phyloP scores from a whole-genome alignment of 2,888 invertebrate genomes.

The Drosophila seclusa region DNA sequence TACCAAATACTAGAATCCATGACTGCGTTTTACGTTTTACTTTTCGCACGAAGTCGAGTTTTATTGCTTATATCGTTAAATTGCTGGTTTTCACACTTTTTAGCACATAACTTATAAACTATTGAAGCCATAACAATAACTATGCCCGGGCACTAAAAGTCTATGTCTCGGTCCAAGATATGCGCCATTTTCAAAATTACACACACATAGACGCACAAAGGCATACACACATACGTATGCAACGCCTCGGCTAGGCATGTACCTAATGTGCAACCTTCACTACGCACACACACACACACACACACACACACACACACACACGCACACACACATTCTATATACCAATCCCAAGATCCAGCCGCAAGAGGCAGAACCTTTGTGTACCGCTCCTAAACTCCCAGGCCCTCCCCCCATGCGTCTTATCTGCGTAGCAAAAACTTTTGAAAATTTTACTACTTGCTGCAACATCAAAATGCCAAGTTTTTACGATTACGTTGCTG shows the following conservation, averaged over 20 bases:
- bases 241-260: constrained; percentile 47
- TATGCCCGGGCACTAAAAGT: constrained; percentile 60
- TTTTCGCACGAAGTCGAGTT: constrained; percentile 31
- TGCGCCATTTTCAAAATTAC: constrained; percentile 55
- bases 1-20: constrained; percentile 5
- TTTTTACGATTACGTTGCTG: constrained; percentile 73
- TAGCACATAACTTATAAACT: constrained; percentile 59
- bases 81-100: constrained; percentile 57
- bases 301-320: not conserved
- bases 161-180: constrained; percentile 50
- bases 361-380: constrained; percentile 65
- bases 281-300: constrained; percentile 24
- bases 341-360: constrained; percentile 23
- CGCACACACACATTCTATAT: constrained; percentile 24
- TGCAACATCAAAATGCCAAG: constrained; percentile 79
- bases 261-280: constrained; percentile 72
- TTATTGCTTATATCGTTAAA: constrained; percentile 57
- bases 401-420: constrained; percentile 22
- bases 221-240: constrained; percentile 39
- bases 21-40: not conserved
- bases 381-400: constrained; percentile 42
- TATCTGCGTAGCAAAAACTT: constrained; percentile 76
- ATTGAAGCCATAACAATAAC: constrained; percentile 58
- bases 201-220: constrained; percentile 32
- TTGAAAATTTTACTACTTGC: constrained; percentile 76